Conservation (phyloP, 2,113 vertebrate genomes). For the Axis porcinus region DNA sequence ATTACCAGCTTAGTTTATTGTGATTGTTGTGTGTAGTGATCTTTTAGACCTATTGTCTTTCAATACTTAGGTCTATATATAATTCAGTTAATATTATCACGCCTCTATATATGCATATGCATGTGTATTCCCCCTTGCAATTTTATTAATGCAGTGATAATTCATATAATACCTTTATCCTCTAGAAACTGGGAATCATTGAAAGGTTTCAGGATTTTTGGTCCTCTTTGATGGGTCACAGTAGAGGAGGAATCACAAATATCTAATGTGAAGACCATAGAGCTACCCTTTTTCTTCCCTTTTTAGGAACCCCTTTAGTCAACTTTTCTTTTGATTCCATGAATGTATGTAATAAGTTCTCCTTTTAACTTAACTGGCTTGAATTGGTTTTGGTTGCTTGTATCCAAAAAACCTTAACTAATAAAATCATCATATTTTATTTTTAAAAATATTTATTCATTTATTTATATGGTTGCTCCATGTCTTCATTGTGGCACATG, state of each 20-base stretch:
- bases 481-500: neutral
- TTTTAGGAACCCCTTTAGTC: neutral
- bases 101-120: neutral
- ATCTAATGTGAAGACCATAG: neutral
- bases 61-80: neutral
- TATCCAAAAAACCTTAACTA: neutral
- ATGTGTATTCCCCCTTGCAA: no score
- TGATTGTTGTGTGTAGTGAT: neutral
- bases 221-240: neutral
- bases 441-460: neutral
- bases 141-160: neutral
- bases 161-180: neutral
- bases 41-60: neutral
- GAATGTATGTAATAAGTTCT: neutral
- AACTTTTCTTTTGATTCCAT: neutral
- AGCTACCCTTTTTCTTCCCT: neutral
- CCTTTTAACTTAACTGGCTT: neutral
- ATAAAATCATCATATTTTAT: neutral
- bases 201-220: neutral
- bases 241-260: neutral
- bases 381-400: neutral
- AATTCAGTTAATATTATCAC: neutral
- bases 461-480: neutral
- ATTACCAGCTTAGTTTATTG: neutral
- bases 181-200: neutral